Evolutionary conservation across 2,113 vertebrate genomes (phyloP).

Genomic region (Cephalopholis sonnerati): DNA sequence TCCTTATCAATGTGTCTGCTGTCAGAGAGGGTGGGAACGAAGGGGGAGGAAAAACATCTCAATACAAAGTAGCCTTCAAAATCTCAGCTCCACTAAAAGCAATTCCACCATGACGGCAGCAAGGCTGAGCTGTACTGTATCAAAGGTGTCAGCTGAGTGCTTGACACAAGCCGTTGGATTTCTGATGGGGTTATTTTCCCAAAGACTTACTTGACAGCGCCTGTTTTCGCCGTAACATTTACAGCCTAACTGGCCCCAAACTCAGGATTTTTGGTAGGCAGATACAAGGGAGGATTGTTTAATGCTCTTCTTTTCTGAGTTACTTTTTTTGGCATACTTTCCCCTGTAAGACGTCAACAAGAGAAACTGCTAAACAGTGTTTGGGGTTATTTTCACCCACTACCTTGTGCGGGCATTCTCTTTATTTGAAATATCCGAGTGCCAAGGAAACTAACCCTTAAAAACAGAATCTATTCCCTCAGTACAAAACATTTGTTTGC

Average conservation of each 20-base stretch:
- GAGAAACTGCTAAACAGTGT: background rate
- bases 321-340: too few relatives aligned
- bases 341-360: background rate
- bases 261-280: background rate
- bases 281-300: background rate
- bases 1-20: constrained; percentile 57
- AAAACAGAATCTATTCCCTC: background rate
- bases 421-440: background rate
- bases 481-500: background rate
- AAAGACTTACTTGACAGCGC: constrained; percentile 46
- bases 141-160: constrained; percentile 64
- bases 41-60: constrained; percentile 60
- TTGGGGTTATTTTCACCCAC: background rate
- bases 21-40: constrained; percentile 31
- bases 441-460: background rate
- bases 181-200: constrained; percentile 69
- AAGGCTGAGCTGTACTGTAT: constrained; percentile 54
- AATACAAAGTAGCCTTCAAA: constrained; percentile 67
- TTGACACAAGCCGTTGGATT: constrained; percentile 60
- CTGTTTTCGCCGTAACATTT: constrained; percentile 33
- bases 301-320: background rate
- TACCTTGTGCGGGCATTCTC: background rate
- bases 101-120: constrained; percentile 44
- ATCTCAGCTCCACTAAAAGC: constrained; percentile 55
- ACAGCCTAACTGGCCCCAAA: constrained; percentile 26